Base-by-base conservation (phyloP, 2,888 invertebrate genomes). In the Diadegma fenestrale region DNA sequence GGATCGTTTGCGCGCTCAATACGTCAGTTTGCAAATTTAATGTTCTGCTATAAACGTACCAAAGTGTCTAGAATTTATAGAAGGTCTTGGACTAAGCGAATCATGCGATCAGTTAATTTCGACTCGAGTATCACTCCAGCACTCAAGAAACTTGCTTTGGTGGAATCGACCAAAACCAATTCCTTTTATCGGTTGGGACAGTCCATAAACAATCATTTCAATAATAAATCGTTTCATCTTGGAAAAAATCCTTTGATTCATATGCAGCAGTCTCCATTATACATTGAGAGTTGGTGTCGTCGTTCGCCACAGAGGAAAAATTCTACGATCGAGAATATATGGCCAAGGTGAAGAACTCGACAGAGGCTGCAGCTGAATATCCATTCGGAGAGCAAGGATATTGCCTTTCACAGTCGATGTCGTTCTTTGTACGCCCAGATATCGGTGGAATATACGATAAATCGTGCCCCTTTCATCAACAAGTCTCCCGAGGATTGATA, bases 381-480 rank as follows among this genome's bases (percentile, higher is more conserved):
- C 73, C 43, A 75, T 75, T 75, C 43, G 45, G 63, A 43, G 43
- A 75, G 72, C 41, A 73, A n/a, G 61, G 71, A 71, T 79, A 79
- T 79, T 79, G 71, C 79, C 61, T 79, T 61, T 79, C 71, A 61
- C 69, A 22, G 61, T 78, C 61, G 54, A 78, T 22, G 66, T 68
- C 77, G 68, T 61, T 78, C 78, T 68, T 69, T 69, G 78, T 78
- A 58, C 78, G 48, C 64, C 37, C 45, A 48, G 48, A 64, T 48
- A 64, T 64, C 64, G 26, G 37, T 64, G 30, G 33, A 37, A 51
- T 69, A 51, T 69, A 58, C 30, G 45, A 64, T 26, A 68, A 78
- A 64, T 43, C 26, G 54, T n/a, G 45, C 19, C 68, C 30, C 37
- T 78, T 58, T 33, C 33, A 69, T 78, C 45, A 54, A 58, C 68